Evolutionary conservation across 2,797 vertebrate genomes (phyloP).

Genomic region (Gastrophryne carolinensis): DNA sequence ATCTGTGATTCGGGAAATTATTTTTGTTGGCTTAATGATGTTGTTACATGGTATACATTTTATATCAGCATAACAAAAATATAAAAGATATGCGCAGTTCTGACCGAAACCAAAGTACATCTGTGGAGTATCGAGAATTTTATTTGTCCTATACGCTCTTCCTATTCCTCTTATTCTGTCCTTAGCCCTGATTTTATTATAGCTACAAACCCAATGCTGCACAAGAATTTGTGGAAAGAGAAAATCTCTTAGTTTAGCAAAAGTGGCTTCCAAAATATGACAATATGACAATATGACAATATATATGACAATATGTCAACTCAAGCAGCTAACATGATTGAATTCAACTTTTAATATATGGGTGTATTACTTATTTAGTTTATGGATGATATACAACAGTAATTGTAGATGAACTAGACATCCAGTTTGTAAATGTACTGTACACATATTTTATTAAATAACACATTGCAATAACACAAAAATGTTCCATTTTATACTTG

Average conservation of each 20-base stretch:
- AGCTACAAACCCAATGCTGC: conserved; percentile 22
- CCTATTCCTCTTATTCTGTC: conserved; percentile 31
- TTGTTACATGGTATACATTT: conserved; percentile 60
- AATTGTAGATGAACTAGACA: too few relatives aligned
- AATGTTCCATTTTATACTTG: too few relatives aligned
- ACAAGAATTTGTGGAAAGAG: neutral
- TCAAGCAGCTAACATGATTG: too few relatives aligned
- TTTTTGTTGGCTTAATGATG: conserved; percentile 73
- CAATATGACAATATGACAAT: too few relatives aligned
- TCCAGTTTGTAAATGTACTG: too few relatives aligned
- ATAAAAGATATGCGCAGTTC: conserved; percentile 18
- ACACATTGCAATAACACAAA: too few relatives aligned
- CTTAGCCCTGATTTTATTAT: conserved; percentile 39
- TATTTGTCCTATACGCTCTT: conserved; percentile 29
- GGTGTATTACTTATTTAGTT: too few relatives aligned
- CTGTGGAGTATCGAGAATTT: conserved; percentile 21
- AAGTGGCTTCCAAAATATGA: neutral
- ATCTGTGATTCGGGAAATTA: neutral
- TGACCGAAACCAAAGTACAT: neutral
- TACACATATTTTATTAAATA: too few relatives aligned
- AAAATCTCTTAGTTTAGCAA: neutral
- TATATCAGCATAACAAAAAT: conserved; percentile 12
- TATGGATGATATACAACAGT: too few relatives aligned
- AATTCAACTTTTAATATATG: too few relatives aligned
- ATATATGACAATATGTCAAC: too few relatives aligned